phyloP scores from a whole-genome alignment of 2,113 vertebrate genomes.

The Periophthalmodon schlosseri region DNA sequence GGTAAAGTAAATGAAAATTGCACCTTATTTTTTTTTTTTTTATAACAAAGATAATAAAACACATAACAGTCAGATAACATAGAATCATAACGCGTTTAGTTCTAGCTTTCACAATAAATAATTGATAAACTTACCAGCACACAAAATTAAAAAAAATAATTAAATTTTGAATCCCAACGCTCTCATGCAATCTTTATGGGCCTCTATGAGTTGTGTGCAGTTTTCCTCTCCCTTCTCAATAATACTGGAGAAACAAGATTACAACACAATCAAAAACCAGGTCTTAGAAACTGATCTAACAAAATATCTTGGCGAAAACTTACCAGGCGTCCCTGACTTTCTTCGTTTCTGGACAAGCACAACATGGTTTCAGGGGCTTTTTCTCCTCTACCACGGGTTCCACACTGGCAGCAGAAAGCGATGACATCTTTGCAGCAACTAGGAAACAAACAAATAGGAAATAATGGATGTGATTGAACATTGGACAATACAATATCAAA shows the following conservation, averaged over 20 bases:
- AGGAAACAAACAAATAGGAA: not conserved
- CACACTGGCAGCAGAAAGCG: constrained; percentile 77
- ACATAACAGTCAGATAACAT: too few species aligned
- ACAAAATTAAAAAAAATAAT: constrained; percentile 45
- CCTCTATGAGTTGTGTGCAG: constrained; percentile 89
- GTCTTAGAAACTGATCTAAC: not conserved
- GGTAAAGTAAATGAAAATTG: not conserved
- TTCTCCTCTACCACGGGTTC: constrained; percentile 76
- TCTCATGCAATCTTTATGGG: constrained; percentile 98
- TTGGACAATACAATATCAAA: not conserved
- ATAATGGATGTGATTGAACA: not conserved
- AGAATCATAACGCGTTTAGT: too few species aligned
- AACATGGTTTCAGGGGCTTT: constrained; percentile 91
- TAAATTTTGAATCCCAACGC: constrained; percentile 95
- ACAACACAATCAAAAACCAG: not conserved
- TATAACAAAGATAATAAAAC: too few species aligned
- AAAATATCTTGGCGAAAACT: constrained; percentile 1
- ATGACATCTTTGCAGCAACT: constrained; percentile 69
- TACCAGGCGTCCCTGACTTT: constrained; percentile 92
- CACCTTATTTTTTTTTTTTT: too few species aligned
- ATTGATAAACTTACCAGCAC: constrained; percentile 56
- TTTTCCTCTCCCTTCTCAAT: constrained; percentile 96
- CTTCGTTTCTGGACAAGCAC: constrained; percentile 97
- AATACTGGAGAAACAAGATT: constrained; percentile 79
- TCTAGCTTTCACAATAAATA: too few species aligned